phyloP scores from a whole-genome alignment of 2,113 vertebrate genomes.

The Chascanopsetta lugubris region DNA sequence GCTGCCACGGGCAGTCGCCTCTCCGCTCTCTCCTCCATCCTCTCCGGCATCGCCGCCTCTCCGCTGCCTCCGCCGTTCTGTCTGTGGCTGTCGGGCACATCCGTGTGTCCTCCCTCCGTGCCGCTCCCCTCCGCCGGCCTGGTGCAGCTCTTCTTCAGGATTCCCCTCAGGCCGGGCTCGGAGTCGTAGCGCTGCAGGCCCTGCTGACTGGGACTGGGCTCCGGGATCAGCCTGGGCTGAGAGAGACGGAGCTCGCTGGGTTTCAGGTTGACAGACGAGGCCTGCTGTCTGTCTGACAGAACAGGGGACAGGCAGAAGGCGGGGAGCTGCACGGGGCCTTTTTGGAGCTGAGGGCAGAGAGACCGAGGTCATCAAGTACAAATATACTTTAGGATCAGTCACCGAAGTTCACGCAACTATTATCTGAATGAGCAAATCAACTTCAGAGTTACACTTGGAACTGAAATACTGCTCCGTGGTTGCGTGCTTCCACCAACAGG shows the following conservation, averaged over 20 bases:
- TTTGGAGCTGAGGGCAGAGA: slow-evolving; percentile 68
- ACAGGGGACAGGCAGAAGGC: slow-evolving; percentile 68
- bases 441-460: too few species aligned
- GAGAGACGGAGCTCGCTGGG: slow-evolving; percentile 78
- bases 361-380: not conserved
- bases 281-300: slow-evolving; percentile 77
- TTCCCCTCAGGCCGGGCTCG: slow-evolving; percentile 71
- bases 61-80: slow-evolving; percentile 47
- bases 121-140: slow-evolving; percentile 38
- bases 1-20: slow-evolving; percentile 2
- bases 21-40: slow-evolving; percentile 11
- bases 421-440: too few species aligned
- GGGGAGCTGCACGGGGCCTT: slow-evolving; percentile 76
- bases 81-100: slow-evolving; percentile 10
- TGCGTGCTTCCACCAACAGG: too few species aligned
- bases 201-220: slow-evolving; percentile 11
- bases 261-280: slow-evolving; percentile 76
- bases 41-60: not conserved
- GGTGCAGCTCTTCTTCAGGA: slow-evolving; percentile 78
- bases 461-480: too few species aligned
- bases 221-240: slow-evolving; percentile 27
- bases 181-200: slow-evolving; percentile 37
- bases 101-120: slow-evolving; percentile 14
- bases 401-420: too few species aligned
- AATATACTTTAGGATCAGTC: not conserved